Conservation (phyloP, 30 jellyfish, hydroid and myxozoan genomes). For the Catostylus mosaicus region DNA sequence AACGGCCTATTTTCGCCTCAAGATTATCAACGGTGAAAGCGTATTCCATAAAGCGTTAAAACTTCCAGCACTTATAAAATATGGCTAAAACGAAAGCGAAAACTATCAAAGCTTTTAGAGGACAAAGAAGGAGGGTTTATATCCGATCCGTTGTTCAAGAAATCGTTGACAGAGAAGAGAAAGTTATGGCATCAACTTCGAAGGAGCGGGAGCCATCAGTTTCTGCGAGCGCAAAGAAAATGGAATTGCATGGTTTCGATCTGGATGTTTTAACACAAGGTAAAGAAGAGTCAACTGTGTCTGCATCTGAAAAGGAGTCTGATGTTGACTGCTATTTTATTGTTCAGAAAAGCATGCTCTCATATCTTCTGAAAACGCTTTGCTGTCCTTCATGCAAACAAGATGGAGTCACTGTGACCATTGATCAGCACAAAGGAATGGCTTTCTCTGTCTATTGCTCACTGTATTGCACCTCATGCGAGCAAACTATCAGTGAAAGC, state of each 20-base stretch:
- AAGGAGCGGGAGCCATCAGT: too few species aligned
- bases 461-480: background rate
- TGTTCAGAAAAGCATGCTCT: background rate
- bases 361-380: too few species aligned
- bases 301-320: background rate
- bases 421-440: too few species aligned
- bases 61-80: background rate
- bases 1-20: background rate
- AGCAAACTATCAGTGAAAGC: background rate
- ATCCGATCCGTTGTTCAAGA: background rate
- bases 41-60: background rate
- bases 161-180: too few species aligned
- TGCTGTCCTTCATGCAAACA: too few species aligned
- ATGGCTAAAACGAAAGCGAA: too few species aligned
- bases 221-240: conserved; percentile 3
- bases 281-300: background rate
- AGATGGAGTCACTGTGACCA: too few species aligned
- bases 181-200: too few species aligned
- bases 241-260: background rate
- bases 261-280: background rate
- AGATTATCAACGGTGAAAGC: background rate
- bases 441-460: background rate
- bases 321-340: background rate
- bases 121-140: background rate
- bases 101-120: too few species aligned